Conservation (phyloP, 2,888 invertebrate genomes). For the Mimachlamys varia region DNA sequence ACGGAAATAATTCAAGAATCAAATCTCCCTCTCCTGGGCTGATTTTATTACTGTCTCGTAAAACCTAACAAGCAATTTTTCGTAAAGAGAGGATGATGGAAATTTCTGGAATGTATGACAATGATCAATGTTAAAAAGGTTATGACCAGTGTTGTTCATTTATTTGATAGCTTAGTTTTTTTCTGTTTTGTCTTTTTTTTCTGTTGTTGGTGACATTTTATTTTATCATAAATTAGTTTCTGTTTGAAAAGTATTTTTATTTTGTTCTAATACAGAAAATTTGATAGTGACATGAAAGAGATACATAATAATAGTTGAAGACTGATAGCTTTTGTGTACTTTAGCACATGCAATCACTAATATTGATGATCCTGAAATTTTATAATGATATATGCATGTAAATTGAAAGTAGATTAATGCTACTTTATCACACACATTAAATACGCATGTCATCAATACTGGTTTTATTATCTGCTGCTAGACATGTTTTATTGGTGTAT, state of each 20-base stretch:
- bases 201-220: not conserved
- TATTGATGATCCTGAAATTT: not conserved
- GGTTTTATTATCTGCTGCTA: not conserved
- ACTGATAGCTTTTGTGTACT: not conserved
- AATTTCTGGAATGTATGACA: not conserved
- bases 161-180: not conserved
- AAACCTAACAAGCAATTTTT: not conserved
- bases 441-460: not conserved
- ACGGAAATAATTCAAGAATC: not conserved
- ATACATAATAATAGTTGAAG: not conserved
- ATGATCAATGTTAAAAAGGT: not conserved
- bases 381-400: slow-evolving; percentile 4
- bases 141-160: not conserved
- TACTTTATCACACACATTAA: not conserved
- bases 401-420: slow-evolving; percentile 14
- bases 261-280: too few relatives aligned
- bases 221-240: too few relatives aligned
- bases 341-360: not conserved
- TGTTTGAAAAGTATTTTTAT: too few relatives aligned
- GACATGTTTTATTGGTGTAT: slow-evolving; percentile 5
- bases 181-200: not conserved
- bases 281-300: not conserved
- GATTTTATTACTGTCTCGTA: not conserved
- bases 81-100: not conserved
- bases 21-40: not conserved